Base-by-base conservation (phyloP, 1,140 invertebrate genomes). In the Sminthurides bifidus region DNA sequence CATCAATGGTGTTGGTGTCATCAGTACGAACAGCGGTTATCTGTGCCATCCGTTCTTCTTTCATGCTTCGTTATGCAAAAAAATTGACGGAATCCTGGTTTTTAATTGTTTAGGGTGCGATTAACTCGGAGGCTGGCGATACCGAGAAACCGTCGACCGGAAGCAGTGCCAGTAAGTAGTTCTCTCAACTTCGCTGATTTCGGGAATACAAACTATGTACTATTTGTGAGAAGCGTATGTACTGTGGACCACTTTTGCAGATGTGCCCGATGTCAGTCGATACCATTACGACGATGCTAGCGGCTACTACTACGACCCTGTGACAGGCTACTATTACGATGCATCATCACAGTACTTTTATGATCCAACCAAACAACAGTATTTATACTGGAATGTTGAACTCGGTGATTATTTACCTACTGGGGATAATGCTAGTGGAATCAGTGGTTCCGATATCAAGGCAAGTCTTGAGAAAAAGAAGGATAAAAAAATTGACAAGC, bases 201-300 rank as follows among this genome's bases (percentile, higher is more conserved):
- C 15, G 6, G 14, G 10, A 2, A 15, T 4, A 52, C 10, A 14
- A 52, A 38, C 40, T 12, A 49, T 49, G 30, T 45, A 45, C 43
- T 4, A 26, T 43, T 19, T 43, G 40, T 45, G 14, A n/a, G n/a
- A n/a, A n/a, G 24, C 29, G 8, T 12, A 41, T 41, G 15, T 41
- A 8, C 40, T 17, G 23, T 41, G 43, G 24, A 23, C 6, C 5
- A 17, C 30, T 19, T 24, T 6, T 45, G 17, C 48, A 85, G 84
- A 79, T 64, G 72, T 83, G 37, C 94, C 94, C 21, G 92, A 98
- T 79, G 81, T 87, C 1, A 83, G 82, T 55, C 84, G 82, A 15
- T 98, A 94, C 70, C 83, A 92, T 65, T 96, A 91, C 71, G 94
- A 98, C 71, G 89, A 92, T 69, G 80, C 82, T 0, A 95, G 91